phyloP scores from a whole-genome alignment of 2,113 vertebrate species.

The Pachyramphus minor region DNA sequence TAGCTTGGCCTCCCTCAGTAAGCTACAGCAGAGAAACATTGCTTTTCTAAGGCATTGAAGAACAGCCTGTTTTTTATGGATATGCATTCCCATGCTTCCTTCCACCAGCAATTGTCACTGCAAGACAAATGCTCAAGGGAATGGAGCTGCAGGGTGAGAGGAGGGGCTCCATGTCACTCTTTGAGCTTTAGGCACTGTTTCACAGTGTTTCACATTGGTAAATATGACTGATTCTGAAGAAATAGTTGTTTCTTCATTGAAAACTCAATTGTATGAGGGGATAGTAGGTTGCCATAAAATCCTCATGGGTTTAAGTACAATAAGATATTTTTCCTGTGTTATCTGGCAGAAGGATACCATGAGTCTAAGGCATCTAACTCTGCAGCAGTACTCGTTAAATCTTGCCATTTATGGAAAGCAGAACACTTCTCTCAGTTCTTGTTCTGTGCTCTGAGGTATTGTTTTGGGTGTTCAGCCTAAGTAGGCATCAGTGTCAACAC shows the following conservation, averaged over 20 bases:
- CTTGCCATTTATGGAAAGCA: background rate
- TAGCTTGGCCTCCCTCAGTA: background rate
- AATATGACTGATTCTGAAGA: background rate
- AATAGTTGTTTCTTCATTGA: slow-evolving; percentile 9
- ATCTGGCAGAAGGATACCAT: background rate
- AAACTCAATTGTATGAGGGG: background rate
- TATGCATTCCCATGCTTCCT: background rate
- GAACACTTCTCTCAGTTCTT: background rate
- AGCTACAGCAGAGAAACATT: background rate
- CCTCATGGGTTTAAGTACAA: background rate
- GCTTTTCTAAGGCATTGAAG: background rate
- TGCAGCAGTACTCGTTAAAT: background rate
- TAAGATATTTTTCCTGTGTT: background rate
- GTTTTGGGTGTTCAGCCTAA: background rate
- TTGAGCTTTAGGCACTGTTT: background rate
- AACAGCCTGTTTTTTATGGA: background rate
- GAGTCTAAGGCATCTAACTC: background rate
- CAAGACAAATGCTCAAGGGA: background rate
- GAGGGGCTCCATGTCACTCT: no score
- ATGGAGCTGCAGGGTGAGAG: background rate
- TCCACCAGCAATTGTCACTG: background rate
- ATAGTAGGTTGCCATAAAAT: background rate
- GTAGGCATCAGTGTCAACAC: background rate
- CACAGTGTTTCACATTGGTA: background rate
- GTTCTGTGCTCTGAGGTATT: background rate